Percentiles rank a stretch among this genome's conserved stretches.
Evolutionary conservation across 2,797 vertebrate genomes (phyloP).

Genomic region (Rhinella marina): DNA sequence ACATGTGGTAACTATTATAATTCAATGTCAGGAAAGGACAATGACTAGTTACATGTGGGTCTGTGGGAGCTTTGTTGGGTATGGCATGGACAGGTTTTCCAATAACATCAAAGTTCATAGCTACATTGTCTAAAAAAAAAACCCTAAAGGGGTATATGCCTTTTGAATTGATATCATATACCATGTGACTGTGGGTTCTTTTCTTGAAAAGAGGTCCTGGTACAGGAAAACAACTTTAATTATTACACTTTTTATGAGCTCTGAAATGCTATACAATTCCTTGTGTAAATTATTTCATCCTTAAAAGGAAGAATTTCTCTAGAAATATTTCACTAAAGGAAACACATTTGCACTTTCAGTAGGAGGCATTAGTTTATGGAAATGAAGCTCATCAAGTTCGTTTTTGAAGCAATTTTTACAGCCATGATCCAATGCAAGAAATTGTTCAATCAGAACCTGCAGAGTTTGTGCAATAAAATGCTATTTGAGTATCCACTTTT

Average conservation of each 20-base stretch:
- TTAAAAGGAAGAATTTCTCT: conserved; percentile 21
- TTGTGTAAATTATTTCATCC: not conserved
- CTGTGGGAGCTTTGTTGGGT: too few relatives aligned
- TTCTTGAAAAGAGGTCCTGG: too few relatives aligned
- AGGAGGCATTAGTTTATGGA: conserved; percentile 50
- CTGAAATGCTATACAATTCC: not conserved
- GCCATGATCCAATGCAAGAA: not conserved
- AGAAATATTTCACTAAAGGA: conserved; percentile 22
- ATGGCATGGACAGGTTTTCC: too few relatives aligned
- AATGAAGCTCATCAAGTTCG: conserved; percentile 48
- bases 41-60: too few relatives aligned
- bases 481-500: not conserved
- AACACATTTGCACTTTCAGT: conserved; percentile 25
- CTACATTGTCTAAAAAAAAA: too few relatives aligned
- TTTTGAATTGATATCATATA: too few relatives aligned
- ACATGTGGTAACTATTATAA: too few relatives aligned
- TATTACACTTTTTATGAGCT: not conserved
- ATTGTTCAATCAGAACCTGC: conserved; percentile 41
- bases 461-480: conserved; percentile 1
- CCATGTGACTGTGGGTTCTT: too few relatives aligned
- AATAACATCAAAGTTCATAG: too few relatives aligned
- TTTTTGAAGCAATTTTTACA: conserved; percentile 48
- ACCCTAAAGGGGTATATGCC: too few relatives aligned
- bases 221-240: too few relatives aligned
- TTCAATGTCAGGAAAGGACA: too few relatives aligned